Evolutionary conservation across 2,797 vertebrate genomes (phyloP).

Genomic region (Erithacus rubecula): DNA sequence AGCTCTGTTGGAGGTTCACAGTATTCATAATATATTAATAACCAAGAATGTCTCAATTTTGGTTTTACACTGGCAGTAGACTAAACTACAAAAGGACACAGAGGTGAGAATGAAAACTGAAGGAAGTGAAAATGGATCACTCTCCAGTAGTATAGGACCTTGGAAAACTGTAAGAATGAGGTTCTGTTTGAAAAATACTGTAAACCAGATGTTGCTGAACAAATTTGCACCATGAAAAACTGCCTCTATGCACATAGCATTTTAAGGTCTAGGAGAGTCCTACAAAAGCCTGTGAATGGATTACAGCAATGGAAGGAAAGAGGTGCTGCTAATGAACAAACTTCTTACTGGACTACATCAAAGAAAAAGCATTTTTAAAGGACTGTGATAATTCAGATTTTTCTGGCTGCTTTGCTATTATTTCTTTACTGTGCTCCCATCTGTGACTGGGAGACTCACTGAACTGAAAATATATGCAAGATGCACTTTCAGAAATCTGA

Average conservation of each 20-base stretch:
- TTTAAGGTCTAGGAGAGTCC: neutral
- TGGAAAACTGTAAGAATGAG: neutral
- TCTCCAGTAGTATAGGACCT: neutral
- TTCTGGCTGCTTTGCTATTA: neutral
- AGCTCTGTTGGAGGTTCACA: neutral
- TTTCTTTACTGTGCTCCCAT: neutral
- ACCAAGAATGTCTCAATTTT: slow-evolving; percentile 21
- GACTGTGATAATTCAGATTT: neutral
- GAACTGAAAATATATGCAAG: neutral
- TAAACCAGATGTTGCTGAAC: neutral
- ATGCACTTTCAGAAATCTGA: neutral
- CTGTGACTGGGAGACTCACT: neutral
- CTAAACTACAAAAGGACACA: neutral
- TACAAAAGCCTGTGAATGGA: neutral
- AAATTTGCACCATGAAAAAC: neutral
- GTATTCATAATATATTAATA: slow-evolving; percentile 32
- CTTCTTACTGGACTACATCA: neutral
- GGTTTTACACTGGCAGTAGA: neutral
- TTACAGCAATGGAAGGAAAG: neutral
- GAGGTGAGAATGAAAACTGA: slow-evolving; percentile 3
- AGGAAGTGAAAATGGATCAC: neutral
- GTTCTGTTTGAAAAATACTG: neutral
- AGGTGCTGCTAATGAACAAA: neutral
- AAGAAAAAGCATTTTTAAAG: neutral
- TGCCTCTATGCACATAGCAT: neutral